Base-by-base conservation (phyloP, 2,797 vertebrate genomes). In the Spea hammondii region DNA sequence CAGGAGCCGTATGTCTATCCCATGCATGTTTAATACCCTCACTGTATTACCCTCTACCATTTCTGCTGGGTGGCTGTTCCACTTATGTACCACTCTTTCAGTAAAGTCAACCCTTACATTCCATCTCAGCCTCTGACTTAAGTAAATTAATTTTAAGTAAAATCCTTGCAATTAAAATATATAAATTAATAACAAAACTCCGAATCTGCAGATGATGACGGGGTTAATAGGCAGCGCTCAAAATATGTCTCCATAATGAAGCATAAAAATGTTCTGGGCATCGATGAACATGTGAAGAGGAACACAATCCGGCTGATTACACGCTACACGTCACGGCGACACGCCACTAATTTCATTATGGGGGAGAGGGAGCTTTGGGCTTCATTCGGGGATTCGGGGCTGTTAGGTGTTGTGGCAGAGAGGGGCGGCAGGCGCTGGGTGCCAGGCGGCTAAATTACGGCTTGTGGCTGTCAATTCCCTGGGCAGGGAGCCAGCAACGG, bases 301-400 rank as follows among this genome's bases (percentile, higher is more conserved):
- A 64, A 74, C 14, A 76, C 51, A 57, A 65, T 76, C 47, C 68
- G 8, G 49, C 51, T 76, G 68, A 80, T 80, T 80, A 65, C 73
- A 80, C 51, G 14, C 73, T 44, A 47, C n/a, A 47, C 73, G 14
- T 74, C 64, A 49, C 5, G n/a, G 51, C 5, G 5, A 11, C 70
- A 64, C 55, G 12, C 78, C 54, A 60, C 79, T 80, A 76, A 80
- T 80, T 70, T 80, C 59, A 80, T 80, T 76, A 80, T 9, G 73
- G 73, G 72, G 71, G 46, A 13, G 48, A 65, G 17, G 60, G 10
- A 32, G 12, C 51, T 59, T 32, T 32, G 32, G 32, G 32, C 32
- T 32, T 32, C 32, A 32, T 32, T 60, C 51, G 46, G 57, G n/a
- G 48, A 51, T 48, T 74, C 3, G 47, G 64, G 14, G 55, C 6